These are phyloP conservation scores for Myripristis jacobus DNA, from an alignment of 2,797 vertebrate species.

Conservation along the genomic window DNA sequence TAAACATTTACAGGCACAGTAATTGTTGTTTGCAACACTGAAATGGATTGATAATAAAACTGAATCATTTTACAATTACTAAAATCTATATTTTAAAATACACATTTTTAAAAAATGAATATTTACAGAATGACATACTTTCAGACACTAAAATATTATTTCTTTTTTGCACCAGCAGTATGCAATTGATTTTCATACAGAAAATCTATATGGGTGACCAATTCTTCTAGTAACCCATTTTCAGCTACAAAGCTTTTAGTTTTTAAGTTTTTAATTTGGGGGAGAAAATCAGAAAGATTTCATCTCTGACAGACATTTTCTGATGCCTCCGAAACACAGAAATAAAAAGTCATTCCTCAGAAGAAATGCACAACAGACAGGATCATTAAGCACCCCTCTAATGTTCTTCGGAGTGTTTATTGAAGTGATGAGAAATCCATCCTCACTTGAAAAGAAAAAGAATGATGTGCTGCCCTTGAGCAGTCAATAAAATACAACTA, in stretches of 20 bases:
- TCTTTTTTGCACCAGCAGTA: constrained; percentile 2
- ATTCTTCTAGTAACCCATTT: constrained; percentile 12
- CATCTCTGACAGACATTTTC: constrained; percentile 69
- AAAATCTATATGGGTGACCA: constrained; percentile 25
- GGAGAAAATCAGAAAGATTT: constrained; percentile 55
- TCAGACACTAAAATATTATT: background rate
- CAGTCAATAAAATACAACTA: constrained; percentile 75
- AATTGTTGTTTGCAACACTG: no score
- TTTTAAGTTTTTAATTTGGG: constrained; percentile 51
- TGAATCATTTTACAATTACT: no score
- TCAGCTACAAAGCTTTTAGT: constrained; percentile 28
- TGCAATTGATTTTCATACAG: constrained; percentile 30
- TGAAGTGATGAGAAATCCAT: constrained; percentile 82
- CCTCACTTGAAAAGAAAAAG: constrained; percentile 71
- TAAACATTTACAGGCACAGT: no score
- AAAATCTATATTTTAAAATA: no score
- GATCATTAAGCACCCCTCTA: constrained; percentile 81
- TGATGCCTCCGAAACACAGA: constrained; percentile 75
- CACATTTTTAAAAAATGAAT: no score
- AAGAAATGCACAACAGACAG: constrained; percentile 75
- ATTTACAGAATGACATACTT: no score
- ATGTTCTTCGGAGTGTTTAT: constrained; percentile 78
- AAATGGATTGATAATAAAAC: no score
- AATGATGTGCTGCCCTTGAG: constrained; percentile 77
- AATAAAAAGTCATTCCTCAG: constrained; percentile 81